Evolutionary conservation across 2,888 invertebrate species (phyloP).

Genomic region (Stenodera caucasica): DNA sequence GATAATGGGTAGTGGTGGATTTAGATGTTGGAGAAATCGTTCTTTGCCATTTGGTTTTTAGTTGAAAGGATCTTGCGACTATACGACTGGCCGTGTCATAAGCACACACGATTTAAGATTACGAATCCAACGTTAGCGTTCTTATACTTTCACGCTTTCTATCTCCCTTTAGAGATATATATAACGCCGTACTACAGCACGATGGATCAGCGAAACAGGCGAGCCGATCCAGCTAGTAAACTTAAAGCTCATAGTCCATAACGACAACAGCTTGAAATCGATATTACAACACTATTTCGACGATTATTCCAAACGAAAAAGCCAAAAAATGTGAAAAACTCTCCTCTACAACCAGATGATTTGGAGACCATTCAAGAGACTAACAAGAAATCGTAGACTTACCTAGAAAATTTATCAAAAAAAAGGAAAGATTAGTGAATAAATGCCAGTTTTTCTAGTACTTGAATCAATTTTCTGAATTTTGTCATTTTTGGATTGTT

Average conservation of each 20-base stretch:
- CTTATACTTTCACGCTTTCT: constrained; percentile 37
- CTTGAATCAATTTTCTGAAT: too few species aligned
- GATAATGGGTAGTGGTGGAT: not conserved
- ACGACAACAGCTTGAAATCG: not conserved
- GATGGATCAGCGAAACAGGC: constrained; percentile 16
- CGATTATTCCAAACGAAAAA: not conserved
- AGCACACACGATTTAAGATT: constrained; percentile 46
- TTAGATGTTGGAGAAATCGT: not conserved
- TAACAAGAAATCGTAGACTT: too few species aligned
- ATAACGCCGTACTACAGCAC: constrained; percentile 25
- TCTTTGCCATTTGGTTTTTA: constrained; percentile 6
- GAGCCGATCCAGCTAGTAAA: constrained; percentile 2
- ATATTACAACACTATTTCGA: not conserved
- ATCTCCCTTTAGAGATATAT: constrained; percentile 31
- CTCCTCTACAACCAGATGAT: too few species aligned
- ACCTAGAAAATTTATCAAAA: too few species aligned
- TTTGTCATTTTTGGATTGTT: not conserved
- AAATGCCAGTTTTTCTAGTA: too few species aligned
- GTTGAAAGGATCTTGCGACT: not conserved
- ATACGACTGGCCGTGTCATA: constrained; percentile 36
- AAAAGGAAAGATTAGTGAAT: too few species aligned
- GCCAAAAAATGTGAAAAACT: too few species aligned
- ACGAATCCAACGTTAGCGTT: constrained; percentile 38
- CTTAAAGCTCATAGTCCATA: constrained; percentile 2
- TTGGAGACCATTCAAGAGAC: too few species aligned